Conservation (phyloP, 1,140 invertebrate genomes). For the Probaryconus sp. region DNA sequence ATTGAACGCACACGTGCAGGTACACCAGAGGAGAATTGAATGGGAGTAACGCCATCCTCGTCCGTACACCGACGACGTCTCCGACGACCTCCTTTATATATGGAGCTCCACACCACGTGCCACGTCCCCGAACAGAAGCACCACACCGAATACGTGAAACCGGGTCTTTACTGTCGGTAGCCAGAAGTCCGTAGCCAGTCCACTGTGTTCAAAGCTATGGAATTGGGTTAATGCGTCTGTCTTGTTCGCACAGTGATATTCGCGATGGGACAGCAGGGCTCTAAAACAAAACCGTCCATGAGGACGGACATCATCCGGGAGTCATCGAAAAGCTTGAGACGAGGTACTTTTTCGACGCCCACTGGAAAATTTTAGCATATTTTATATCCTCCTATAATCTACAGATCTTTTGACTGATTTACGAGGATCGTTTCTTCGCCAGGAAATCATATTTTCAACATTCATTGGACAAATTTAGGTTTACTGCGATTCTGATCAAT, state of each 20-base stretch:
- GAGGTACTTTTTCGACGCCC: slow-evolving; percentile 66
- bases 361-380: neutral
- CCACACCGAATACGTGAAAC: slow-evolving; percentile 22
- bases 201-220: slow-evolving; percentile 23
- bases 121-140: slow-evolving; percentile 34
- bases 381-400: too few relatives aligned
- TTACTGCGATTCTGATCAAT: too few relatives aligned
- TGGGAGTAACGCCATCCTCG: slow-evolving; percentile 31
- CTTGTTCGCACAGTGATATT: slow-evolving; percentile 25
- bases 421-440: too few relatives aligned
- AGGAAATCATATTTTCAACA: too few relatives aligned
- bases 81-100: slow-evolving; percentile 40
- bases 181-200: slow-evolving; percentile 6
- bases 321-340: slow-evolving; percentile 72
- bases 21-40: slow-evolving; percentile 31
- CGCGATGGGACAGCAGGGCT: slow-evolving; percentile 72
- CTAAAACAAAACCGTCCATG: slow-evolving; percentile 68
- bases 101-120: slow-evolving; percentile 44
- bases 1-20: slow-evolving; percentile 21
- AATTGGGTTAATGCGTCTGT: slow-evolving; percentile 48
- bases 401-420: too few relatives aligned
- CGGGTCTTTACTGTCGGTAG: slow-evolving; percentile 33
- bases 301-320: slow-evolving; percentile 72
- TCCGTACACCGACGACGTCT: slow-evolving; percentile 28
- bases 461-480: too few relatives aligned